phyloP scores from a whole-genome alignment of 1,140 invertebrate species.

The Meteorus sp. region DNA sequence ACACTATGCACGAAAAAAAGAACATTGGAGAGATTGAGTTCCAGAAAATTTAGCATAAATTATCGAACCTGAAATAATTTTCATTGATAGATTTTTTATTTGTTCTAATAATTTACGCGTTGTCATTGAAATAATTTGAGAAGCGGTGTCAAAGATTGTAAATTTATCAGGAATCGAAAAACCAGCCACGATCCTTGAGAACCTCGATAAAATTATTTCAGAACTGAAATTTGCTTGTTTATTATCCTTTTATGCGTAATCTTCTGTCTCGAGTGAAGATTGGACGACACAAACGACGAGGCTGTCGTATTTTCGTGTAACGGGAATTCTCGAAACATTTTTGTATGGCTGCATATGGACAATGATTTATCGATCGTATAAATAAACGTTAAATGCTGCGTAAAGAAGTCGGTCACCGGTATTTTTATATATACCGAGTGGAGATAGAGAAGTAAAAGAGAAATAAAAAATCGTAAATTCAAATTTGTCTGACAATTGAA shows the following conservation, averaged over 20 bases:
- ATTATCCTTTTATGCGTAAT: neutral
- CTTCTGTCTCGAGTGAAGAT: conserved; percentile 13
- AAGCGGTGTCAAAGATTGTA: too few species aligned
- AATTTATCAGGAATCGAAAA: neutral
- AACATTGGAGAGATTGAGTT: too few species aligned
- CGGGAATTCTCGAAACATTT: conserved; percentile 40
- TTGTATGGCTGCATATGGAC: conserved; percentile 35
- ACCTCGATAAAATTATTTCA: neutral
- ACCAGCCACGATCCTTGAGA: neutral
- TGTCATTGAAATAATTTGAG: too few species aligned
- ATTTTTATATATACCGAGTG: conserved; percentile 13
- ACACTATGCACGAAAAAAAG: too few species aligned
- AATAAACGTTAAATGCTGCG: conserved; percentile 24
- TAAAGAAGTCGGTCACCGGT: conserved; percentile 14
- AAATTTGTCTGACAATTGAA: neutral
- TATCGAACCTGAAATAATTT: too few species aligned
- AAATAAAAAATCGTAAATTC: neutral
- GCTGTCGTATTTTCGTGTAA: conserved; percentile 35
- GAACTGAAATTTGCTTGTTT: neutral
- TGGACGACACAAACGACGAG: neutral
- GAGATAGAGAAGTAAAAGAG: neutral
- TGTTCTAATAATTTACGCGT: too few species aligned
- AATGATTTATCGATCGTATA: conserved; percentile 46
- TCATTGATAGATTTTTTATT: too few species aligned
- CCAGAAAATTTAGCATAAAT: too few species aligned